Evolutionary conservation across 1,140 invertebrate species (phyloP).

Genomic region (Diachasmimorpha longicaudata): DNA sequence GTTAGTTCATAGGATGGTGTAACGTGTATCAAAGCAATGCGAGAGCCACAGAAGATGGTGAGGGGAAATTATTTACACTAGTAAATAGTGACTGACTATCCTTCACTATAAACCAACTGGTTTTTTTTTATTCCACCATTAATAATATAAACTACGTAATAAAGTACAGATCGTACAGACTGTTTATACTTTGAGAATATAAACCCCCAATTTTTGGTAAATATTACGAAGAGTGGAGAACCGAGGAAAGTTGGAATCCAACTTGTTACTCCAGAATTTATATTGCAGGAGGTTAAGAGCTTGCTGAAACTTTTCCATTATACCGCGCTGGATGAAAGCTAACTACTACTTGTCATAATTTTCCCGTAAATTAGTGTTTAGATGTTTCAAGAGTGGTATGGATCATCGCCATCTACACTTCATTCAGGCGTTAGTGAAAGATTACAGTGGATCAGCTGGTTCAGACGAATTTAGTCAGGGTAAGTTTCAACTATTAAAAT

Average conservation of each 20-base stretch:
- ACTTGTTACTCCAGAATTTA: constrained; percentile 1
- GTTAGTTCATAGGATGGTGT: not conserved
- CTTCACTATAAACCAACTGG: too few species aligned
- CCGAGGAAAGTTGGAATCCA: not conserved
- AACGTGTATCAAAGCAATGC: not conserved
- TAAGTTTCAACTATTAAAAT: not conserved
- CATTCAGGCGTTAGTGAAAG: not conserved
- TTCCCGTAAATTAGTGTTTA: not conserved
- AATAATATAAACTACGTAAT: too few species aligned
- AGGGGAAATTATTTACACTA: too few species aligned
- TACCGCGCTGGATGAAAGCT: not conserved
- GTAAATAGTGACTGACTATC: too few species aligned
- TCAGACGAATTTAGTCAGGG: too few species aligned
- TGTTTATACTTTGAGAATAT: not conserved
- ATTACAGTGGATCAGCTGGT: not conserved
- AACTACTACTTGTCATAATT: not conserved
- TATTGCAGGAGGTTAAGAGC: not conserved
- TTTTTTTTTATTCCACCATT: too few species aligned
- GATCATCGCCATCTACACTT: not conserved
- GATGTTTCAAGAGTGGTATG: not conserved
- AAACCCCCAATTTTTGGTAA: not conserved
- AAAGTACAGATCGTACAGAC: too few species aligned
- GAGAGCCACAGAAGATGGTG: not conserved
- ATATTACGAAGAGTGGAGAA: not conserved
- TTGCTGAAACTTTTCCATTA: not conserved